Evolutionary conservation across 2,888 invertebrate genomes (phyloP), one percentile per base, ranked within the genome.

Genomic region (Bedellia somnulentella): DNA sequence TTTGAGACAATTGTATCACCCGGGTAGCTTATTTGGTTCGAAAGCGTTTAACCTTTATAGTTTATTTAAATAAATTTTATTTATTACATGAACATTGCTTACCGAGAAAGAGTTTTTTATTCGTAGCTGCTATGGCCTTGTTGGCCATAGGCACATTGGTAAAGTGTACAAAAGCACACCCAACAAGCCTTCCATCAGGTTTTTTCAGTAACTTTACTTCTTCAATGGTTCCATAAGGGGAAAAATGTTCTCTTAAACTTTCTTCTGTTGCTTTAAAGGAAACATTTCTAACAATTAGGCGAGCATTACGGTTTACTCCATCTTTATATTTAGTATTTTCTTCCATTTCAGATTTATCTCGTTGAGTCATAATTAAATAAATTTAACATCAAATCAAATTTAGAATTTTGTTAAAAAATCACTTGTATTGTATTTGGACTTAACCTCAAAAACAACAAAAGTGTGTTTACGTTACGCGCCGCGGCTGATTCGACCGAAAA

Each of bases 91-190:
- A 14, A 13, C 57, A 36, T 32, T 25, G 38, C 50, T 66, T 64
- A 81, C 81, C 80, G 39, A 84, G 56, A 41, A 87, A 82, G 26
- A 83, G 80, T 47, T 85, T 83, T 42, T 85, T 84, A 52, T 88
- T 87, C 8, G 84, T 83, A 41, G 82, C 78, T 39, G 83, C 60
- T 31, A 89, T 80, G 2, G 94, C 96, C 52, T 88, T 88, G 9
- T 87, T 85, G 1, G 96, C 96, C 70, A 87, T 85, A 31, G 85
- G 83, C 5, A 89, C 82, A 38, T 82, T 81, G 39, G 82, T 82
- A 47, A 86, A 97, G 54, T 94, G 91, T 2, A 97, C 79, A 71
- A 97, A 97, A 3, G 89, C 93, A 73, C 94, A 96, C 1, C 96
- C 96, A 6, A 90, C 85, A 2, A 87, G 62, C 50, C 86, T 87